A percentile compares a stretch with the other conserved stretches of the same genome.
Conservation (phyloP, 2,113 vertebrate species). For the Phaethornis superciliosus region DNA sequence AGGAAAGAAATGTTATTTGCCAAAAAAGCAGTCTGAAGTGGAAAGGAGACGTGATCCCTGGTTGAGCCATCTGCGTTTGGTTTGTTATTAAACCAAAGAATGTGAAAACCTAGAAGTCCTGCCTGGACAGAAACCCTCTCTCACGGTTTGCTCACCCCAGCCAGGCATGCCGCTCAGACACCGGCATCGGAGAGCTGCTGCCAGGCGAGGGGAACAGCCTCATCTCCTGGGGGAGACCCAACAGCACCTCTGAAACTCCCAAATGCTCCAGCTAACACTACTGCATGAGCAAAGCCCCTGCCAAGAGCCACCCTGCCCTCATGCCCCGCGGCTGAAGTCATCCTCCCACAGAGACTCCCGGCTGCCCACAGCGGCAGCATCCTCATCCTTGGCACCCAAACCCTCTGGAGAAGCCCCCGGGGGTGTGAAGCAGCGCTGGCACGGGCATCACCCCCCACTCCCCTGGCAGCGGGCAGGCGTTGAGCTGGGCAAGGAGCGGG, state of each 20-base stretch:
- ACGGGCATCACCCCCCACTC: background rate
- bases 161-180: rapidly evolving
- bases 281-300: background rate
- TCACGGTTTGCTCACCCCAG: background rate
- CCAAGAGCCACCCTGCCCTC: background rate
- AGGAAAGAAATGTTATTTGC: background rate
- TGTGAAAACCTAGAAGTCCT: conserved; percentile 9
- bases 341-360: rapidly evolving
- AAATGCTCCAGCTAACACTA: rapidly evolving
- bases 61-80: background rate
- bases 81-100: conserved; percentile 43
- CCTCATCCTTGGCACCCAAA: background rate
- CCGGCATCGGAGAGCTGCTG: rapidly evolving
- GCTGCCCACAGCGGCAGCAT: background rate
- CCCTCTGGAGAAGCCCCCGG: background rate
- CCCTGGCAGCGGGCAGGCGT: background rate
- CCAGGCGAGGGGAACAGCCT: background rate
- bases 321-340: rapidly evolving
- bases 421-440: background rate
- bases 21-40: background rate
- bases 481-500: background rate
- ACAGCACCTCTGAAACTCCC: rapidly evolving
- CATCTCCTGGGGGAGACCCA: rapidly evolving
- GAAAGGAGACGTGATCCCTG: background rate
- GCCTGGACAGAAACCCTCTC: background rate